These are phyloP conservation scores for Palaemon carinicauda DNA, from an alignment of 1,140 invertebrate genomes.

Conservation along the genomic window DNA sequence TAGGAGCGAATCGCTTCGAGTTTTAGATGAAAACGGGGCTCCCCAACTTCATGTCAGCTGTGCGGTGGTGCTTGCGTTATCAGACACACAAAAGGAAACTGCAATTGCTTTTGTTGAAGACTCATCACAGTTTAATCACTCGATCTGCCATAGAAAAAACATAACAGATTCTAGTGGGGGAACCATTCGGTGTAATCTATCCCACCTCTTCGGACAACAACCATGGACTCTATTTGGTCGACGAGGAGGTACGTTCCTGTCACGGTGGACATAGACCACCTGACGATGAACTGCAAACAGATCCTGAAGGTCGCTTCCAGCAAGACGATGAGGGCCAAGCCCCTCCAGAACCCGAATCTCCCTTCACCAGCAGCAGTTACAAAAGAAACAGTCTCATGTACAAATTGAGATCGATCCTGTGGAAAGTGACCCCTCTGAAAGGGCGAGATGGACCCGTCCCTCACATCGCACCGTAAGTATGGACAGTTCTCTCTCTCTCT, in stretches of 20 bases:
- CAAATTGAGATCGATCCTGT: slow-evolving; percentile 16
- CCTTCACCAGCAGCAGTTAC: not conserved
- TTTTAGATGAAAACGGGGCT: too few species aligned
- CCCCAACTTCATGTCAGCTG: too few species aligned
- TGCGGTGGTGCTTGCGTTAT: too few species aligned
- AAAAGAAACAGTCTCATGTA: not conserved
- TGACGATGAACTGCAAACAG: slow-evolving; percentile 38
- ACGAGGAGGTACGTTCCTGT: slow-evolving; percentile 46
- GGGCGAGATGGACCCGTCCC: not conserved
- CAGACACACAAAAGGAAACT: not conserved
- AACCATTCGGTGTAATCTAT: not conserved
- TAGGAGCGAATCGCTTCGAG: too few species aligned
- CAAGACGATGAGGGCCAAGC: slow-evolving; percentile 30
- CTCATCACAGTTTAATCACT: not conserved
- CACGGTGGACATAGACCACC: slow-evolving; percentile 46
- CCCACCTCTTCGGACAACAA: too few species aligned
- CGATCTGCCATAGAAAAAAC: not conserved
- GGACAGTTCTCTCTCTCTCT: slow-evolving; percentile 23
- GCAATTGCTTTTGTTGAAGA: too few species aligned
- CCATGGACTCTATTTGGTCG: slow-evolving; percentile 53
- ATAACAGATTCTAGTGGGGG: not conserved
- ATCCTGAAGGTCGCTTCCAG: slow-evolving; percentile 35
- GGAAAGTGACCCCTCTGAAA: slow-evolving; percentile 13
- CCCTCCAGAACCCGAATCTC: slow-evolving; percentile 3
- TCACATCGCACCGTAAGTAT: slow-evolving; percentile 34